Evolutionary conservation across 2,888 invertebrate species (phyloP).

Genomic region (Chydorus sphaericus): DNA sequence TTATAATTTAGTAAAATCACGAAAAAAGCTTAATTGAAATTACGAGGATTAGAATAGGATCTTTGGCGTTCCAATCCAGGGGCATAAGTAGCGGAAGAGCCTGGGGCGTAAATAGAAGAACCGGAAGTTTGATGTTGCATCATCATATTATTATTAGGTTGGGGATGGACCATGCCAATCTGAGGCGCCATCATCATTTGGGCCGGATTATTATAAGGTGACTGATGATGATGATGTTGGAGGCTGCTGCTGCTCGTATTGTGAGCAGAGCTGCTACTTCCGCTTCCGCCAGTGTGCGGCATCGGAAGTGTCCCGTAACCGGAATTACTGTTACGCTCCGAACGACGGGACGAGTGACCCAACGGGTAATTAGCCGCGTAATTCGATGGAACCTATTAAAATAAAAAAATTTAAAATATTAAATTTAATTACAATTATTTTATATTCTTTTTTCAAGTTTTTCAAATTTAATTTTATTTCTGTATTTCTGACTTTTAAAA

Average conservation of each 20-base stretch:
- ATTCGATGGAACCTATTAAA: slow-evolving; percentile 55
- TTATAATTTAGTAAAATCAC: no score
- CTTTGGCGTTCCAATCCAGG: slow-evolving; percentile 12
- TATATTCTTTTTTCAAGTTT: neutral
- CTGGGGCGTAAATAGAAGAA: slow-evolving; percentile 1
- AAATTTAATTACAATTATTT: neutral
- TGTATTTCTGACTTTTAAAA: no score
- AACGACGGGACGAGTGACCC: slow-evolving; percentile 56
- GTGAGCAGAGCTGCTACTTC: slow-evolving; percentile 31
- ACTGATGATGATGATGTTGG: slow-evolving; percentile 12
- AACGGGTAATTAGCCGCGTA: slow-evolving; percentile 90
- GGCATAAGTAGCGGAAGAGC: slow-evolving; percentile 5
- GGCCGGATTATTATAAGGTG: neutral
- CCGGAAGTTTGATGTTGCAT: slow-evolving; percentile 7
- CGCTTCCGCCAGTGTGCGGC: slow-evolving; percentile 31
- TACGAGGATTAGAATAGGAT: slow-evolving; percentile 12
- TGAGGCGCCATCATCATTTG: slow-evolving; percentile 26
- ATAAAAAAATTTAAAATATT: slow-evolving; percentile 18
- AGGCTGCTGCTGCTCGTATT: no score
- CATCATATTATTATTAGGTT: slow-evolving; percentile 33
- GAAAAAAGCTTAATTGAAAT: neutral
- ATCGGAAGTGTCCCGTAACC: slow-evolving; percentile 78
- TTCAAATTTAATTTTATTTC: no score
- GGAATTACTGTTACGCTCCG: slow-evolving; percentile 43
- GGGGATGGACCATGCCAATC: slow-evolving; percentile 78